Conservation (phyloP, 37 sponge, comb jelly and placozoan species). For the Crambe crambe region DNA sequence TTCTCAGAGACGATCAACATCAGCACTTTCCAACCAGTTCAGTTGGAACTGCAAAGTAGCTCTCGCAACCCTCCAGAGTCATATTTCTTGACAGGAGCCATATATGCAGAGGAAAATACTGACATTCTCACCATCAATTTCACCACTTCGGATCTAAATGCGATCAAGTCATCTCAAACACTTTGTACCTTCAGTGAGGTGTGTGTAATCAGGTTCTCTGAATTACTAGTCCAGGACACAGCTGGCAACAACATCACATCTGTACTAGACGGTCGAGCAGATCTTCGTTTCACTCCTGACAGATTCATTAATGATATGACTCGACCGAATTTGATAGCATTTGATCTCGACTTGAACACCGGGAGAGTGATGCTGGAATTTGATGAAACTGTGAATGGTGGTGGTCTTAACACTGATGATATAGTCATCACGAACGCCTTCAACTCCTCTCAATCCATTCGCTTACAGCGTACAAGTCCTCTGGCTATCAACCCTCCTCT, state of each 20-base stretch:
- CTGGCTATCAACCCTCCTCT: not conserved
- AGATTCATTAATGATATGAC: slow-evolving; percentile 65
- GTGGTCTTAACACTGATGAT: slow-evolving; percentile 48
- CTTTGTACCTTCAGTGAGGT: slow-evolving; percentile 41
- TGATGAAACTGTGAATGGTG: slow-evolving; percentile 80
- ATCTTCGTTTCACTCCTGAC: slow-evolving; percentile 3
- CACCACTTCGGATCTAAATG: slow-evolving; percentile 63
- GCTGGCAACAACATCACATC: slow-evolving; percentile 66
- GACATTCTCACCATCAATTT: slow-evolving; percentile 60
- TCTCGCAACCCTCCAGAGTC: not conserved
- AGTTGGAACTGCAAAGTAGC: slow-evolving; percentile 37
- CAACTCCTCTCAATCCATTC: slow-evolving; percentile 41
- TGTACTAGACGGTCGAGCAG: slow-evolving; percentile 11
- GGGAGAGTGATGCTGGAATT: slow-evolving; percentile 65
- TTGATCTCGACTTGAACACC: slow-evolving; percentile 57
- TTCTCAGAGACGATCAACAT: slow-evolving; percentile 85
- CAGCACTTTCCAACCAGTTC: slow-evolving; percentile 24
- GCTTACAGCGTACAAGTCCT: not conserved
- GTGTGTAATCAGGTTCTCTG: slow-evolving; percentile 78
- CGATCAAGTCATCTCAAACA: slow-evolving; percentile 56
- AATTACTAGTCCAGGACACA: slow-evolving; percentile 59
- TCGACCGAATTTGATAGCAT: slow-evolving; percentile 55
- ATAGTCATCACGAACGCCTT: slow-evolving; percentile 56
- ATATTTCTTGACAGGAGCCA: slow-evolving; percentile 52
- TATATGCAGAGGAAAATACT: slow-evolving; percentile 35